Conservation (phyloP, 2,797 vertebrate genomes). For the Microctenopoma steveboyesi region DNA sequence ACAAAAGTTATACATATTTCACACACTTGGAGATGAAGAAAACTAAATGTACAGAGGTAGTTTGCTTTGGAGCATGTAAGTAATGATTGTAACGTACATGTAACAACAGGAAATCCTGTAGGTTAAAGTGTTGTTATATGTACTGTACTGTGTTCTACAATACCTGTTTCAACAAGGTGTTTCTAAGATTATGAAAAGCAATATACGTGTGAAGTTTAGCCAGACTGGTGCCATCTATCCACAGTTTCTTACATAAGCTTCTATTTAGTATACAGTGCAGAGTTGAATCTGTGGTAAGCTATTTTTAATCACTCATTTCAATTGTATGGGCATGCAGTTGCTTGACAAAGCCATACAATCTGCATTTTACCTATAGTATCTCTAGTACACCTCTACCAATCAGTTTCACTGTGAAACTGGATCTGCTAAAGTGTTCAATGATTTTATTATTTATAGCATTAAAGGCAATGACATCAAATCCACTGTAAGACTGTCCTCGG, state of each 20-base stretch:
- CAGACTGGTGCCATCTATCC: neutral
- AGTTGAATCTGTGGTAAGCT: neutral
- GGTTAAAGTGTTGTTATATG: neutral
- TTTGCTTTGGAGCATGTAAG: too few relatives aligned
- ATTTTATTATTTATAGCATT: constrained; percentile 1
- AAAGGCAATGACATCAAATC: neutral
- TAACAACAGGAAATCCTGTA: neutral
- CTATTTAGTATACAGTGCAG: neutral
- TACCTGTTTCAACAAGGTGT: neutral
- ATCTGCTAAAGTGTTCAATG: constrained; percentile 19
- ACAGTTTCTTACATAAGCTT: neutral
- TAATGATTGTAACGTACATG: too few relatives aligned
- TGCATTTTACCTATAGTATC: neutral
- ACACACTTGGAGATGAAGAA: neutral
- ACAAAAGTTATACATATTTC: neutral
- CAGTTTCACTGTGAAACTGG: neutral
- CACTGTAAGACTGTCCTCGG: neutral
- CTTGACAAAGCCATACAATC: neutral
- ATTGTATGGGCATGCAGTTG: neutral
- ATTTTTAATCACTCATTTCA: neutral
- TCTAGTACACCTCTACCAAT: neutral
- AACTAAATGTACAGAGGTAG: too few relatives aligned
- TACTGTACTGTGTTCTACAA: neutral
- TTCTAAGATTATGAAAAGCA: neutral
- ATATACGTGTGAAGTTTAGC: too few relatives aligned